Evolutionary conservation across 2,797 vertebrate species (phyloP), one percentile per base, ranked within the genome.

Genomic region (Xenopus petersii): DNA sequence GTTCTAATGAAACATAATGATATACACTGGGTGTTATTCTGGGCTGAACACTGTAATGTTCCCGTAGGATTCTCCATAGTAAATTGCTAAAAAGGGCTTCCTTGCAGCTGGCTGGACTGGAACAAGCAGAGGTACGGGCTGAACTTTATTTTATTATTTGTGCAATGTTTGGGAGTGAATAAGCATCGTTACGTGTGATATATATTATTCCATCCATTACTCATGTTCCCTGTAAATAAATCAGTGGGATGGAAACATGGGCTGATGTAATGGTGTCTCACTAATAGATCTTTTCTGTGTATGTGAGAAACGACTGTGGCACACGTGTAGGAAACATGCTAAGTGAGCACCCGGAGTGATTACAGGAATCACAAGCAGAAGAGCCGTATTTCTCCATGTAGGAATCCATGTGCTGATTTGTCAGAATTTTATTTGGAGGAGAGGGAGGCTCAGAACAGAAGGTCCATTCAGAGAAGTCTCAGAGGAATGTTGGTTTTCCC

Each of bases 141-240:
- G 33, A 64, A 33, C 62, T 51, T 51, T 42, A 15, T 12, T 64
- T 47, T 64, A 9, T 46, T 64, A 46, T 64, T 64, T 64, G 8
- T 46, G 15, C 36, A 64, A n/a, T n/a, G n/a, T n/a, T 64, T 63
- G n/a, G 58, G 21, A 60, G 16, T 64, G 62, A 46, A 64, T 64
- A 36, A 42, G 15, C 16, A 59, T 55, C 10, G 17, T 24, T 10
- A 42, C 26, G 30, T 69, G 67, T 42, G 51, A 69, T 36, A 58
- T 69, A 59, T 58, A 46, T 59, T 59, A 59, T 59, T 59, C 33
- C 67, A 46, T 60, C 54, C 67, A 60, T 70, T n/a, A 70, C 55
- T 69, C 67, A 58, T 59, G 59, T 26, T 69, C 67, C 49, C 33
- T 70, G 56, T 69, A 60, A 46, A 70, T 70, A 70, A 70, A 70